These are phyloP conservation scores for Dexiosoma caninum DNA, from an alignment of 2,888 invertebrate genomes.

Conservation along the genomic window DNA sequence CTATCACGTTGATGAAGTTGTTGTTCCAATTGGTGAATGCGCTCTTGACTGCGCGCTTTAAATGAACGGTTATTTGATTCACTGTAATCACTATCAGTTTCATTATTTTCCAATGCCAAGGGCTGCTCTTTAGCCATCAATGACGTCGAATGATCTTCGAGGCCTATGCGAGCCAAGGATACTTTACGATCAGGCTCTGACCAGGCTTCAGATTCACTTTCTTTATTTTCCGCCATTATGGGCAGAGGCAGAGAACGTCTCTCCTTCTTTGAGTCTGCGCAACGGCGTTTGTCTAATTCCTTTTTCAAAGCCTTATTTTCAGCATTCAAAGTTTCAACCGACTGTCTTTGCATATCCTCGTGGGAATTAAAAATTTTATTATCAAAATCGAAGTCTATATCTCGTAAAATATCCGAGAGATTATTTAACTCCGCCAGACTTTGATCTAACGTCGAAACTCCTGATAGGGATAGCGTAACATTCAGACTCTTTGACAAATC, in stretches of 20 bases:
- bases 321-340: conserved; percentile 69
- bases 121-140: conserved; percentile 63
- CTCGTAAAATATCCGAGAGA: conserved; percentile 77
- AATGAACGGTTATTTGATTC: conserved; percentile 68
- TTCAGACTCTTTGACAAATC: conserved; percentile 80
- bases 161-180: conserved; percentile 87
- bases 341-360: conserved; percentile 68
- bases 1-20: conserved; percentile 78
- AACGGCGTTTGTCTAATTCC: conserved; percentile 69
- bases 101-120: conserved; percentile 63
- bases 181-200: conserved; percentile 91
- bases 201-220: conserved; percentile 89
- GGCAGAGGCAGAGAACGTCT: conserved; percentile 73
- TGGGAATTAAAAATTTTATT: conserved; percentile 72
- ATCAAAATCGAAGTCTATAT: conserved; percentile 53
- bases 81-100: conserved; percentile 75
- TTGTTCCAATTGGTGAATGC: conserved; percentile 77
- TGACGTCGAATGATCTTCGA: conserved; percentile 78
- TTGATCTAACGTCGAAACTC: conserved; percentile 78
- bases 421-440: conserved; percentile 79
- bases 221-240: conserved; percentile 69
- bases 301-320: conserved; percentile 73
- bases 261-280: conserved; percentile 71
- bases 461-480: conserved; percentile 74
- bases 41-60: conserved; percentile 74